Conservation (phyloP, 2,797 vertebrate genomes). For the Mormyrus proboscirostris region DNA sequence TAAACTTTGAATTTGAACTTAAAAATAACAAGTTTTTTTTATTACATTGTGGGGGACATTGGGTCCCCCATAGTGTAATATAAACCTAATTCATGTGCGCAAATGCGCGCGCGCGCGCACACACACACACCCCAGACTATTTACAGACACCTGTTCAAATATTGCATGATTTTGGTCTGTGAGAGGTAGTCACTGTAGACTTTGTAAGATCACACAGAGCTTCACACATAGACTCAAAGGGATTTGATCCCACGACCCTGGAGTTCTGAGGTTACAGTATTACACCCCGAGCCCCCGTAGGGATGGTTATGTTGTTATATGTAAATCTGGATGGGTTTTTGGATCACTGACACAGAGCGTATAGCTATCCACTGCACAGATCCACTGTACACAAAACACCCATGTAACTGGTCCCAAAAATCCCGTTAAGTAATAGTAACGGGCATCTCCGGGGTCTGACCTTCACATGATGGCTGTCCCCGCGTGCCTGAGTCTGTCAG, state of each 20-base stretch:
- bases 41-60: too few relatives aligned
- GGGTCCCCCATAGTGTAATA: background rate
- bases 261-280: background rate
- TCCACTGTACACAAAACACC: background rate
- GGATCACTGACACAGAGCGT: background rate
- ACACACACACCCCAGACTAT: background rate
- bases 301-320: background rate
- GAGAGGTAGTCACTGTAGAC: background rate
- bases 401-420: background rate
- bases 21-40: too few relatives aligned
- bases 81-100: background rate
- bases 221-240: background rate
- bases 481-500: background rate
- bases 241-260: background rate
- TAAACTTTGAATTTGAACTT: background rate
- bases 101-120: too few relatives aligned
- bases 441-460: background rate
- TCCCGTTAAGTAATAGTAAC: background rate
- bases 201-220: background rate
- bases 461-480: too few relatives aligned
- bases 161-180: background rate
- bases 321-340: background rate
- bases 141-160: background rate
- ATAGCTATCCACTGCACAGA: background rate
- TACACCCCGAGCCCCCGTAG: background rate